Conservation (phyloP, 2,888 invertebrate species). For the Argynnis bischoffii region DNA sequence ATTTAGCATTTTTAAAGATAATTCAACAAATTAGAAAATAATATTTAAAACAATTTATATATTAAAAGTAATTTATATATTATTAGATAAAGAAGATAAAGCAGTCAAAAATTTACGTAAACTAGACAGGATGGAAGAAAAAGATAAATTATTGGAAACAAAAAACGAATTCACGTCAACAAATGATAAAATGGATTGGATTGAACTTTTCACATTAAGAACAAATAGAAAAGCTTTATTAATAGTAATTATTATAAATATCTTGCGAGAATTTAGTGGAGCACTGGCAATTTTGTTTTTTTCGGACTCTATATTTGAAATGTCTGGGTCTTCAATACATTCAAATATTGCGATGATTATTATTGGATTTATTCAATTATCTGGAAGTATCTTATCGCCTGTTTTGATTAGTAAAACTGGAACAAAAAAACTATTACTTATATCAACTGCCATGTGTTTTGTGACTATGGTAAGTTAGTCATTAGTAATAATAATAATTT, state of each 20-base stretch:
- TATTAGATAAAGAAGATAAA: conserved; percentile 43
- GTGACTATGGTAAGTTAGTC: conserved; percentile 34
- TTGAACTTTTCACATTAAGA: conserved; percentile 49
- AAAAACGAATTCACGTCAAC: conserved; percentile 41
- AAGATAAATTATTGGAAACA: conserved; percentile 43
- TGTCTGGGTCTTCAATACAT: conserved; percentile 33
- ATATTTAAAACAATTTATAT: too few relatives aligned
- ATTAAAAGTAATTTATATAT: too few relatives aligned
- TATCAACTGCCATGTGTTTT: conserved; percentile 33
- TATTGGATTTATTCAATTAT: conserved; percentile 34
- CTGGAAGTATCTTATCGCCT: conserved; percentile 32
- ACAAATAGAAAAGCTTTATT: conserved; percentile 54
- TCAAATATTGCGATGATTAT: conserved; percentile 35
- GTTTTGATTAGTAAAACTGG: conserved; percentile 34
- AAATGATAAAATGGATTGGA: conserved; percentile 43
- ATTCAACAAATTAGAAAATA: too few relatives aligned
- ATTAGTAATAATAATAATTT: too few relatives aligned
- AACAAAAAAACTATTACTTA: conserved; percentile 25
- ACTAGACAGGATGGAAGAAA: conserved; percentile 53
- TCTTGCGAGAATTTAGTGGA: conserved; percentile 41
- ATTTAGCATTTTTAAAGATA: too few relatives aligned
- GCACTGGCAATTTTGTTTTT: conserved; percentile 31
- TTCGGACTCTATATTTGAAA: conserved; percentile 36
- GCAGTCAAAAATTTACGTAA: conserved; percentile 45
- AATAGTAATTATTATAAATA: conserved; percentile 48